Evolutionary conservation across 1,140 invertebrate species (phyloP), one percentile per base, ranked within the genome.

Genomic region (Patella vulgata): DNA sequence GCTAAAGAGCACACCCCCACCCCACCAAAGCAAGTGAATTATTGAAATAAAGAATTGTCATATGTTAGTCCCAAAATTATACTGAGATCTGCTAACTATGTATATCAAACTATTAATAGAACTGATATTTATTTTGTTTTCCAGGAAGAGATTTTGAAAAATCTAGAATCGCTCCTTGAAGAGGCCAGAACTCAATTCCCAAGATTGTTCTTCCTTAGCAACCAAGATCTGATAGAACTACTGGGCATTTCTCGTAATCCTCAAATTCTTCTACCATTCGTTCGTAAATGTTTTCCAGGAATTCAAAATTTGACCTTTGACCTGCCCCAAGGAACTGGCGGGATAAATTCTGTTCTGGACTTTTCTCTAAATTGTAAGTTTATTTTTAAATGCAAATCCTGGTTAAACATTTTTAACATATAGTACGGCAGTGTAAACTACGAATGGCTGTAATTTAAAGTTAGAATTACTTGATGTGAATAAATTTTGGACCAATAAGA

Each of bases 191-290:
- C 63, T 31, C 68, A 75, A 58, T 84, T 84, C 59, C 78, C 78
- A 1, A 68, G 83, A 12, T 74, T 85, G 9, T 83, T 82, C 55
- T 85, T 85, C 66, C 71, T 84, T 46, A 82, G 79, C 40, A 69
- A 82, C 59, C 63, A 70, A 27, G 79, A 83, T 47, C 55, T 84
- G 23, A 73, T 84, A 2, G 75, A 82, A 28, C 52, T 83, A 30
- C 56, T 83, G 28, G 75, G 75, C 19, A 70, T 82, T 46, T 78
- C 79, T 6, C 70, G 81, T 28, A 81, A 82, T 61, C 81, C 81
- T n/a, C 75, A 75, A 33, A 73, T 67, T n/a, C 66, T 83, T 2
- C 58, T 81, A 25, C 77, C 78, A 27, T 77, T 68, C 65, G 82
- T 76, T 3, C 66, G 71, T 57, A 77, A 78, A 47, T 83, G 80